phyloP scores from a whole-genome alignment of 2,888 invertebrate species.

The Pachymerium ferrugineum region DNA sequence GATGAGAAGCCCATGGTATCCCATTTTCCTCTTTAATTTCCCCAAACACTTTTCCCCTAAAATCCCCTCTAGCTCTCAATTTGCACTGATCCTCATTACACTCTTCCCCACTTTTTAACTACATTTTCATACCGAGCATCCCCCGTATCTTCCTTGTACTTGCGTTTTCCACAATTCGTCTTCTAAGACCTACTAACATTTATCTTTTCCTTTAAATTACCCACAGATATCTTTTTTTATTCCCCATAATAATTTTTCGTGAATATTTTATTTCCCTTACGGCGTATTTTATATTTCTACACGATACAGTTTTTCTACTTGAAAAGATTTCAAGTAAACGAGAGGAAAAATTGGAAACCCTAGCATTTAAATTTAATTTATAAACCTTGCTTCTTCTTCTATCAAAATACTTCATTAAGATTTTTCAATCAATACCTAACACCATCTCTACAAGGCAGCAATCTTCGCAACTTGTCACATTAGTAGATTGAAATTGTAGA shows the following conservation, averaged over 20 bases:
- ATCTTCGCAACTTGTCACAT: background rate
- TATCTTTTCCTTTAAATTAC: background rate
- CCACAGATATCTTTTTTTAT: background rate
- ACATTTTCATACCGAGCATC: background rate
- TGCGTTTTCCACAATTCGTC: background rate
- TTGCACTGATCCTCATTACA: conserved; percentile 10
- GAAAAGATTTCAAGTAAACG: no score
- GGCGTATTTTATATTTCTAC: no score
- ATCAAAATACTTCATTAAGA: background rate
- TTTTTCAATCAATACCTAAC: background rate
- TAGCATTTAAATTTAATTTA: no score
- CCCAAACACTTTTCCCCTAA: background rate
- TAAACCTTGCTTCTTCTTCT: no score
- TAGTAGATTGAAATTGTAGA: background rate
- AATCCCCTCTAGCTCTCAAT: background rate
- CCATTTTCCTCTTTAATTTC: background rate
- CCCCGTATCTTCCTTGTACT: background rate
- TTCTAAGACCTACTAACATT: background rate
- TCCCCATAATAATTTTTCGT: background rate
- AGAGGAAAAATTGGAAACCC: no score
- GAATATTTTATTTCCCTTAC: background rate
- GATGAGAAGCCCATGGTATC: background rate
- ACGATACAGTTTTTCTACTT: background rate
- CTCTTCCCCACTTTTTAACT: background rate
- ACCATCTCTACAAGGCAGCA: background rate